phyloP scores from a whole-genome alignment of 2,888 invertebrate genomes.

The Leptinotarsa haldemani region DNA sequence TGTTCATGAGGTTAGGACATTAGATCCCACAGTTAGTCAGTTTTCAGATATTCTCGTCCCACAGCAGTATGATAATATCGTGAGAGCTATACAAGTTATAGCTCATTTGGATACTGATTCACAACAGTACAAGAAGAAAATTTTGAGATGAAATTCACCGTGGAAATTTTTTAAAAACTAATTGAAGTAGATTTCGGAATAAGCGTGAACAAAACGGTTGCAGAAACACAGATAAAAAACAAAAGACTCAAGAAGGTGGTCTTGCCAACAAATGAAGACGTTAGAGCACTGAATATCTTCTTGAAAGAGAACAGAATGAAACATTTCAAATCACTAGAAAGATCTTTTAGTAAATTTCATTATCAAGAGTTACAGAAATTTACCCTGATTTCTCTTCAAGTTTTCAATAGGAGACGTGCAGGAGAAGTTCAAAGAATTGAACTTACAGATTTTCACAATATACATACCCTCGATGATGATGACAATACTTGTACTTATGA shows the following conservation, averaged over 20 bases:
- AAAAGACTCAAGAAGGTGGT: conserved; percentile 33
- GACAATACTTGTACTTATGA: conserved; percentile 14
- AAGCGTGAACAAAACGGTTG: conserved; percentile 26
- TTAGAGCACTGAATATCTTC: conserved; percentile 31
- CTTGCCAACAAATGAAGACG: conserved; percentile 36
- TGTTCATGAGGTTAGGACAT: conserved; percentile 5
- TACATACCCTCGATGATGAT: conserved; percentile 22
- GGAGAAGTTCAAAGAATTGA: conserved; percentile 37
- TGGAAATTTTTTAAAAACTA: conserved; percentile 28
- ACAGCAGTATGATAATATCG: conserved; percentile 24
- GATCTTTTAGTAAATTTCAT: conserved; percentile 24
- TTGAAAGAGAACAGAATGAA: conserved; percentile 26
- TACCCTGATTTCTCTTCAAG: conserved; percentile 36
- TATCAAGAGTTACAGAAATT: conserved; percentile 32
- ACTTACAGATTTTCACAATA: conserved; percentile 32
- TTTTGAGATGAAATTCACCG: neutral
- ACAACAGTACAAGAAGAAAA: conserved; percentile 27
- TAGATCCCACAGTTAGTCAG: neutral
- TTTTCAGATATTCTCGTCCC: conserved; percentile 27
- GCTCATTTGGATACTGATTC: conserved; percentile 22
- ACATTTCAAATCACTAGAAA: conserved; percentile 14
- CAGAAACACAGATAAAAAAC: conserved; percentile 31
- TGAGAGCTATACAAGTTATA: conserved; percentile 29
- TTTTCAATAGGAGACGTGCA: conserved; percentile 42
- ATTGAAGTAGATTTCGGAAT: conserved; percentile 33